Evolutionary conservation across 2,113 vertebrate genomes (phyloP), one percentile per base, ranked within the genome.

Genomic region (Sciurus niger): DNA sequence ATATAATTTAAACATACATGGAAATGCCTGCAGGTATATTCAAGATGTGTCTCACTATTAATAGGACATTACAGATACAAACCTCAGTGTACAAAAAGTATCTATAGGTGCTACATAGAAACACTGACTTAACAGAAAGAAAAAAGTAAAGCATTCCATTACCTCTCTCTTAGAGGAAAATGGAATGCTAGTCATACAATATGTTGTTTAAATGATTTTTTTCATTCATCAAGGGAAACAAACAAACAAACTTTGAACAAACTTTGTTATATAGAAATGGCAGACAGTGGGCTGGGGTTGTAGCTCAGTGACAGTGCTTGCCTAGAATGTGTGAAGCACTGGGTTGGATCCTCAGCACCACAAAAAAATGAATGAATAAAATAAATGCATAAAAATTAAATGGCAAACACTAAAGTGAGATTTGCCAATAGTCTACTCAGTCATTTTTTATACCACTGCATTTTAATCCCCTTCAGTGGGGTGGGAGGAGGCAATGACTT

Each of bases 381-480:
- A 58, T 58, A 22, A 58, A 58, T 58, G 55, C 20, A 58, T 58
- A 55, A 55, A 58, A 58, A 58, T 22, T 2, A 58, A 58, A 58
- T 24, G 55, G 20, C 18, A 58, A 58, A 58, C 6, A 88, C 34
- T 68, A 5, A 82, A n/a, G 63, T 79, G 48, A 77, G 53, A 94
- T 43, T 83, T 79, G 40, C 4, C 88, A 82, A 83, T 17, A 90
- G 46, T 83, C n/a, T 84, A 18, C 6, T 14, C 65, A 89, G 73
- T 9, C 67, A 46, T 63, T 40, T 89, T 92, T 94, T 67, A 84
- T 85, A 51, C 63, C 12, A n/a, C 24, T 60, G 46, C 25, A 92
- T 95, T 95, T 90, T 80, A 68, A 88, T 94, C 73, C 88, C 85
- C 34, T 94, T 96, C 53, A 72, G 11, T 20, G 58, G 78, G 17